phyloP scores from a whole-genome alignment of 2,888 invertebrate genomes.

The Drosophila buzzatii region DNA sequence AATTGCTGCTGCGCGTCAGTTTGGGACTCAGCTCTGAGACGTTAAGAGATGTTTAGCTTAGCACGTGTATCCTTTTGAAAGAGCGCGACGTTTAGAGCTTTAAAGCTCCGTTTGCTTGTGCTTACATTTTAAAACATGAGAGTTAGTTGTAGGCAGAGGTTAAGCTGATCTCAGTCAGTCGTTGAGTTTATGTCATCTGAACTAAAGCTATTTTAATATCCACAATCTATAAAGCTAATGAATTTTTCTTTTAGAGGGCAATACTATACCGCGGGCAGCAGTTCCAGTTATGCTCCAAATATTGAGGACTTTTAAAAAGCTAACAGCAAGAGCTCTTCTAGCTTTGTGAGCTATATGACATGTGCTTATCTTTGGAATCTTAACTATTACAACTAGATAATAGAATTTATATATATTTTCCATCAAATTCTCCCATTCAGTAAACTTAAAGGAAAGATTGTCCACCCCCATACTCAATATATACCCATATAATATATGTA shows the following conservation, averaged over 20 bases:
- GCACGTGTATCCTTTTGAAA: slow-evolving; percentile 68
- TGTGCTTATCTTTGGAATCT: background rate
- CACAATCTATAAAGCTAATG: too few relatives aligned
- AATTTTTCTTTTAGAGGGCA: too few relatives aligned
- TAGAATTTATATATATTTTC: background rate
- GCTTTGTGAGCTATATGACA: slow-evolving; percentile 7
- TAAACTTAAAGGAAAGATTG: background rate
- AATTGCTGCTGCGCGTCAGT: slow-evolving; percentile 65
- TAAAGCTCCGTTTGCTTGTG: slow-evolving; percentile 41
- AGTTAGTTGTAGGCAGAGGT: slow-evolving; percentile 1
- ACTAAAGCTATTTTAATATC: background rate
- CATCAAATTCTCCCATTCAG: background rate
- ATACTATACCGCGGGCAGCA: too few relatives aligned
- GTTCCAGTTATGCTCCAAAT: too few relatives aligned
- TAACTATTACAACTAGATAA: background rate
- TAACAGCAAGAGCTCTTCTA: too few relatives aligned
- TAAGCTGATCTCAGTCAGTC: slow-evolving; percentile 34
- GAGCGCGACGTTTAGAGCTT: slow-evolving; percentile 41
- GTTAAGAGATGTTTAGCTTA: slow-evolving; percentile 41
- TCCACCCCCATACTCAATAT: background rate
- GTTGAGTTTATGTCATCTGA: background rate
- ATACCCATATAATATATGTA: background rate
- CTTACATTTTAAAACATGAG: slow-evolving; percentile 5
- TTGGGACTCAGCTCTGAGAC: slow-evolving; percentile 23
- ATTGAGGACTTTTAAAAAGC: too few relatives aligned